Percentiles rank a stretch among this genome's conserved stretches.
Conservation (phyloP, 2,113 vertebrate genomes). For the Oreochromis aureus region DNA sequence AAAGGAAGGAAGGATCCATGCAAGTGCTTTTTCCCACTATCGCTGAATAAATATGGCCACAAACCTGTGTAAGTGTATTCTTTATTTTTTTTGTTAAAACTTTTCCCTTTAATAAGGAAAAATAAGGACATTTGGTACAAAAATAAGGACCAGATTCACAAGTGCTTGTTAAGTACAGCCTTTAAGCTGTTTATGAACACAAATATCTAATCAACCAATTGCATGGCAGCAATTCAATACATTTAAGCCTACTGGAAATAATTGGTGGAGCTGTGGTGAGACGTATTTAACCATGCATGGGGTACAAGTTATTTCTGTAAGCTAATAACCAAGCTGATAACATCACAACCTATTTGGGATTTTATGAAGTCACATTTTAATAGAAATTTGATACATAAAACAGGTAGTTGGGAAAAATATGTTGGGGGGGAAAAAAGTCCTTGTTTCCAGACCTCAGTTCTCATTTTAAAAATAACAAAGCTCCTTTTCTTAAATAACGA, state of each 20-base stretch:
- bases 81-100: neutral
- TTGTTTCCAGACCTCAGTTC: fast-evolving
- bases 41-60: neutral
- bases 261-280: fast-evolving
- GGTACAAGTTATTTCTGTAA: fast-evolving
- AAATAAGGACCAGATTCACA: neutral
- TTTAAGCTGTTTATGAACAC: neutral
- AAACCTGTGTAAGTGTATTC: neutral
- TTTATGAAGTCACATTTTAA: neutral
- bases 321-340: neutral
- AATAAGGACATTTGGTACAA: neutral
- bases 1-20: neutral
- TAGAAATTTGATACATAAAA: neutral
- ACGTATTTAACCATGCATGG: fast-evolving
- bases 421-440: fast-evolving
- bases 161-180: fast-evolving
- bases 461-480: neutral
- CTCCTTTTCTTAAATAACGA: neutral
- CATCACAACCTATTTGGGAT: neutral
- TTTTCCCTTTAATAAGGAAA: neutral
- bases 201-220: neutral
- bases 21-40: neutral
- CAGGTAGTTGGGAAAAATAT: neutral
- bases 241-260: neutral
- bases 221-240: neutral